These are phyloP conservation scores for Poecilus cupreus DNA, from an alignment of 2,888 invertebrate species.

Conservation along the genomic window DNA sequence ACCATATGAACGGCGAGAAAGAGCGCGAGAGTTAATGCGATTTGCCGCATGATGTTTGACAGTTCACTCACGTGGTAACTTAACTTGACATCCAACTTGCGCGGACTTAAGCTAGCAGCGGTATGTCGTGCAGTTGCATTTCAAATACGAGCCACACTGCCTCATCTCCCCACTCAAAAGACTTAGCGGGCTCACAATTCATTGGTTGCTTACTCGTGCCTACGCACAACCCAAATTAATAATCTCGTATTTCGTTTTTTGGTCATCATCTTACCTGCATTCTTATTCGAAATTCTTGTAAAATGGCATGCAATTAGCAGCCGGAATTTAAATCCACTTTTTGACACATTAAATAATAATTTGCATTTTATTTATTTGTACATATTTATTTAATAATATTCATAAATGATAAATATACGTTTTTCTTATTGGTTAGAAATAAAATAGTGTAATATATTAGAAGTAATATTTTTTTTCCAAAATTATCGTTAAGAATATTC, in stretches of 20 bases:
- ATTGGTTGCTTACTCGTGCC: conserved; percentile 49
- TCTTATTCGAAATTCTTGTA: not conserved
- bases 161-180: conserved; percentile 29
- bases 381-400: not conserved
- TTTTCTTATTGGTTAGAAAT: no score
- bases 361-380: not conserved
- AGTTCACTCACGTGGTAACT: conserved; percentile 35
- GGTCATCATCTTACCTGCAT: conserved; percentile 11
- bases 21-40: not conserved
- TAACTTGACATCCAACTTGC: not conserved
- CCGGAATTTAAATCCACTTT: no score
- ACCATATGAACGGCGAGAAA: not conserved
- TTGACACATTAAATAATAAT: not conserved
- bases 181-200: not conserved
- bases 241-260: conserved; percentile 1
- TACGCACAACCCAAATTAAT: conserved; percentile 47
- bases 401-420: no score
- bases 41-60: conserved; percentile 7
- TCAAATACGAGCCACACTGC: not conserved
- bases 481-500: no score
- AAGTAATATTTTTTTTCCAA: no score
- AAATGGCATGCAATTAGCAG: no score
- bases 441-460: no score
- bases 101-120: not conserved
- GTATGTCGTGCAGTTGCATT: not conserved